Base-by-base conservation (phyloP, 2,888 invertebrate species). In the Ceratothoa steindachneri region DNA sequence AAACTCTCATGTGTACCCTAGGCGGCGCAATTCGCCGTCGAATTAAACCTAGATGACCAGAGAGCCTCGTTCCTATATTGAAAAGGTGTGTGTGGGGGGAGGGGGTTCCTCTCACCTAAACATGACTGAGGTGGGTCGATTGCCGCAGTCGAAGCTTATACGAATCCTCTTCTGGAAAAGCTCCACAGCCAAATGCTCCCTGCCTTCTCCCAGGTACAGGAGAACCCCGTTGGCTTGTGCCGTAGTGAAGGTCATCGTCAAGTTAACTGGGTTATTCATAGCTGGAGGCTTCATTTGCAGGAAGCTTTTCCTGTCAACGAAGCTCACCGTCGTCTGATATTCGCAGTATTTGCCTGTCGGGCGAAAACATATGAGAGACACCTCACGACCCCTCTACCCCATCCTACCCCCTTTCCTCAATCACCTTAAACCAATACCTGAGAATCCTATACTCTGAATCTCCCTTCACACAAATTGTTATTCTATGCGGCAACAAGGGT, bases 91-190 rank as follows among this genome's bases (percentile, higher is more conserved):
- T n/a, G n/a, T n/a, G n/a, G n/a, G n/a, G n/a, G n/a, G n/a, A n/a
- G n/a, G n/a, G n/a, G n/a, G n/a, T n/a, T n/a, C n/a, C n/a, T n/a
- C n/a, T n/a, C 86, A 93, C 89, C 93, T 94, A 85, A 93, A 95
- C 93, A 98, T 96, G 1, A 96, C 97, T 24, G 96, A 96, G 9
- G 95, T 95, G 2, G 97, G 97, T 84, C 96, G 93, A 86, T 97
- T 98, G 24, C 97, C 98, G 9, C 98, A 94, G 85, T 97, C 96
- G 84, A 96, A 98, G 84, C 95, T 95, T 82, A 97, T 91, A 70
- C 97, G 88, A 30, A 98, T 91, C 72, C 97, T 88, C 0, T 97
- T 97, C 82, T 94, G 93, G 87, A 96, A 99, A 66, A 99, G 87
- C 84, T 99, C 99, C 60, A 96, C 95, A 0, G 97, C 96, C 78